A percentile compares a stretch with the other conserved stretches of the same genome.
phyloP scores from a whole-genome alignment of 1,140 invertebrate species.

The Hylaeus volcanicus region DNA sequence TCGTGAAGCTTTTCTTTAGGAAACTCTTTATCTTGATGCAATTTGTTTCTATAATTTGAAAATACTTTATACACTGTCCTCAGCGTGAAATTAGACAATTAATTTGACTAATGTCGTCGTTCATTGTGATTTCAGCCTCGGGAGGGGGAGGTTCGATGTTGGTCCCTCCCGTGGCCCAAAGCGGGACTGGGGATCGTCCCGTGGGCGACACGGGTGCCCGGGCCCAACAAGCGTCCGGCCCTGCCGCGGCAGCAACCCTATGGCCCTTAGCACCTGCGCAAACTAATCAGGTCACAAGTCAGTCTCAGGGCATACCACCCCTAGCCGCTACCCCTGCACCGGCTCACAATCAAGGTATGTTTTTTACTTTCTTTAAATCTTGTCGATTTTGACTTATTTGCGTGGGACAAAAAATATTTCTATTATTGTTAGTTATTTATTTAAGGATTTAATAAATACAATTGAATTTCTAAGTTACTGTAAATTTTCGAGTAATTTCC shows the following conservation, averaged over 20 bases:
- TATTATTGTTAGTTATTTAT: too few relatives aligned
- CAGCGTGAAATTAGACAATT: too few relatives aligned
- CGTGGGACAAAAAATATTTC: too few relatives aligned
- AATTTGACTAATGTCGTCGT: not conserved
- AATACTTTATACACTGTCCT: too few relatives aligned
- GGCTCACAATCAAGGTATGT: constrained; percentile 79
- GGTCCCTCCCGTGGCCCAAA: constrained; percentile 79
- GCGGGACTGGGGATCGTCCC: constrained; percentile 73
- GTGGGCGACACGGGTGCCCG: constrained; percentile 72
- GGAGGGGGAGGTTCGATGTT: constrained; percentile 80
- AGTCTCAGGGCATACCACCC: constrained; percentile 76
- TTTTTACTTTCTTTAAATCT: too few relatives aligned
- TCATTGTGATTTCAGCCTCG: constrained; percentile 73
- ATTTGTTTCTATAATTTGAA: too few relatives aligned
- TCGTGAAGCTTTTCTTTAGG: too few relatives aligned
- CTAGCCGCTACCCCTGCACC: constrained; percentile 80
- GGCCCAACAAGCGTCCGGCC: constrained; percentile 70
- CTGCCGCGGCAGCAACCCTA: constrained; percentile 74
- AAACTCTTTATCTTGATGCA: too few relatives aligned
- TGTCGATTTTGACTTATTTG: too few relatives aligned
- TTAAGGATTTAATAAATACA: too few relatives aligned
- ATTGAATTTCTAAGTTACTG: too few relatives aligned
- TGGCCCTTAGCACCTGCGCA: constrained; percentile 81
- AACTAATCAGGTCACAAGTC: constrained; percentile 70
- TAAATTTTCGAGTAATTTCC: too few relatives aligned